Percentiles rank a stretch among this genome's conserved stretches.
Evolutionary conservation across 2,113 vertebrate genomes (phyloP).

Genomic region (Mobula birostris): DNA sequence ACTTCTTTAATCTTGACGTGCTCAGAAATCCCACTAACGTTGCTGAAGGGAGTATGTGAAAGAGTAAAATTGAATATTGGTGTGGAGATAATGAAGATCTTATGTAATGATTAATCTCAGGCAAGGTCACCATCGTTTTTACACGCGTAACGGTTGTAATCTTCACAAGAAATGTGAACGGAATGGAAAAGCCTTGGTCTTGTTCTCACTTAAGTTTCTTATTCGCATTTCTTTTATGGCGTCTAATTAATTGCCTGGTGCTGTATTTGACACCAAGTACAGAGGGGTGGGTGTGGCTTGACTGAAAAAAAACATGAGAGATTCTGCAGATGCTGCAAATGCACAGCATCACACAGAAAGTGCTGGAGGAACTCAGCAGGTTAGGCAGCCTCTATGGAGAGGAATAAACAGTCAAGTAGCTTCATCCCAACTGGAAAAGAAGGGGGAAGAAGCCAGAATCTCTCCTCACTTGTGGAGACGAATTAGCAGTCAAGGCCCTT

Average conservation of each 20-base stretch:
- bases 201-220: not conserved
- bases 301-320: no score
- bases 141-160: conserved; percentile 16
- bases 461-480: no score
- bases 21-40: conserved; percentile 28
- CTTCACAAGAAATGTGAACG: not conserved
- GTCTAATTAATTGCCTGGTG: not conserved
- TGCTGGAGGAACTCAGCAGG: no score
- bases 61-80: conserved; percentile 37
- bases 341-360: no score
- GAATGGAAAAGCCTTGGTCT: not conserved
- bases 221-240: not conserved
- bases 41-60: conserved; percentile 31
- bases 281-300: not conserved
- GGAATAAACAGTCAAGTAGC: no score
- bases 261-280: not conserved
- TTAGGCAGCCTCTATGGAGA: no score
- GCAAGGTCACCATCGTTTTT: conserved; percentile 17
- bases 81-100: not conserved
- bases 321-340: no score
- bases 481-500: no score
- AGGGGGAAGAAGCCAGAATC: no score
- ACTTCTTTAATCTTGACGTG: not conserved
- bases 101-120: not conserved
- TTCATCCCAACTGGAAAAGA: no score